phyloP scores from a whole-genome alignment of 2,113 vertebrate species.

The Lates calcarifer region DNA sequence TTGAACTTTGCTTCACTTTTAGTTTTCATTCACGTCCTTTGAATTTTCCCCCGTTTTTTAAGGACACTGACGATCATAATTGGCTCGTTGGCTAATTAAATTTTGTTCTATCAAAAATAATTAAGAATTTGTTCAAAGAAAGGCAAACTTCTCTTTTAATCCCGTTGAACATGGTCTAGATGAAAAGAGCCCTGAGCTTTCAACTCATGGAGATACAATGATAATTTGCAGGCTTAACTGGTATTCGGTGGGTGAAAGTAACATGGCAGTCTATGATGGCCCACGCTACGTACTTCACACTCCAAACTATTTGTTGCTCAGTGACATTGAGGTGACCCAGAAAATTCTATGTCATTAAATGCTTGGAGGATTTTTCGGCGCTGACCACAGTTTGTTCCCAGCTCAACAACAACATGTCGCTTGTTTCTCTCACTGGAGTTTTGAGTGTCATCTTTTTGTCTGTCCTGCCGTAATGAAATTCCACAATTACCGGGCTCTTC shows the following conservation, averaged over 20 bases:
- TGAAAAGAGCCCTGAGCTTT: conserved; percentile 41
- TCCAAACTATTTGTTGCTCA: conserved; percentile 56
- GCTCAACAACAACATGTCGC: conserved; percentile 30
- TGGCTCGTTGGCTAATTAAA: conserved; percentile 32
- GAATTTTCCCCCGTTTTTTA: conserved; percentile 10
- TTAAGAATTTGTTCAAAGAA: conserved; percentile 51
- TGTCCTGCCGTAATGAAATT: conserved; percentile 52
- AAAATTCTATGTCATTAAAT: conserved; percentile 73
- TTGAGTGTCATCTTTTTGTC: conserved; percentile 39
- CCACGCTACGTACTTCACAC: conserved; percentile 35
- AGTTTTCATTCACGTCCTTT: neutral
- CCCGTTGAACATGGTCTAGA: conserved; percentile 36
- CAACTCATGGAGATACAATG: conserved; percentile 7
- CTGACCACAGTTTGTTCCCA: conserved; percentile 45
- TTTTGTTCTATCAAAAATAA: conserved; percentile 55
- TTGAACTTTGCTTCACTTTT: conserved; percentile 19
- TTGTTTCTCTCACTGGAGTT: conserved; percentile 16
- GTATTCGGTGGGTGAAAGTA: conserved; percentile 34
- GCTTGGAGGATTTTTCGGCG: conserved; percentile 35
- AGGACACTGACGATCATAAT: conserved; percentile 10
- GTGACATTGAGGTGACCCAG: conserved; percentile 76
- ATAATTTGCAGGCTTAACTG: conserved; percentile 56
- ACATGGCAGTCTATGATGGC: conserved; percentile 15
- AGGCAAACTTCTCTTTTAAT: conserved; percentile 47
- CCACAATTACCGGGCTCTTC: conserved; percentile 42